phyloP scores from a whole-genome alignment of 37 sponge, comb jelly and placozoan genomes.

The Beroe forskalii region DNA sequence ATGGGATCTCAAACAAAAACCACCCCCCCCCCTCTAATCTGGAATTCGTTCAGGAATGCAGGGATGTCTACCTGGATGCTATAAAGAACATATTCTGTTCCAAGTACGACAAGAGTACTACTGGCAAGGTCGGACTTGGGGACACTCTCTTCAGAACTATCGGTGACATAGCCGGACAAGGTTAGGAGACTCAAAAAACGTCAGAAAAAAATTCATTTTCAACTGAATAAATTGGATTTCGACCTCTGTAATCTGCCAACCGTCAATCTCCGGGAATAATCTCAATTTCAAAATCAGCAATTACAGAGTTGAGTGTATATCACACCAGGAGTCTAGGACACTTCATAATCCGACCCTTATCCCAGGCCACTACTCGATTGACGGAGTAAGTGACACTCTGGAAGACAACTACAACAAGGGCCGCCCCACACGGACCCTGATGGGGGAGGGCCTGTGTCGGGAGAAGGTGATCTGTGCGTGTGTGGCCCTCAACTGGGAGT shows the following conservation, averaged over 20 bases:
- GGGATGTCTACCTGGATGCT: conserved; percentile 44
- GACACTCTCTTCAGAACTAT: conserved; percentile 39
- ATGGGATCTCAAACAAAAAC: neutral
- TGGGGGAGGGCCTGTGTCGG: conserved; percentile 17
- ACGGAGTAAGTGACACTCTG: conserved; percentile 53
- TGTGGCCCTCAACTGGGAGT: conserved; percentile 64
- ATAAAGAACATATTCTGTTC: conserved; percentile 48
- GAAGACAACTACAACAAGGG: conserved; percentile 42
- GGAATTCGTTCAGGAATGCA: conserved; percentile 22
- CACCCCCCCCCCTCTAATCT: neutral
- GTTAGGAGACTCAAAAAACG: no score
- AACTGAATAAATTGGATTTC: no score
- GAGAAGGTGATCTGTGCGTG: conserved; percentile 24
- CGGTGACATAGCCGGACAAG: conserved; percentile 37
- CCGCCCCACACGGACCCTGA: neutral
- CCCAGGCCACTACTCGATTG: conserved; percentile 49
- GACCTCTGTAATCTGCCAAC: no score
- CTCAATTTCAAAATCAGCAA: no score
- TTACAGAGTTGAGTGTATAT: no score
- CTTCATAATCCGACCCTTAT: no score
- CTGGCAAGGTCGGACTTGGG: conserved; percentile 32
- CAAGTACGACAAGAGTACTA: conserved; percentile 54
- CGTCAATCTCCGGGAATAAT: no score
- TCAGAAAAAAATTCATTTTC: no score
- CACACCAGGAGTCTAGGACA: no score